Conservation (phyloP, 2,797 vertebrate species). For the Denticeps clupeoides region DNA sequence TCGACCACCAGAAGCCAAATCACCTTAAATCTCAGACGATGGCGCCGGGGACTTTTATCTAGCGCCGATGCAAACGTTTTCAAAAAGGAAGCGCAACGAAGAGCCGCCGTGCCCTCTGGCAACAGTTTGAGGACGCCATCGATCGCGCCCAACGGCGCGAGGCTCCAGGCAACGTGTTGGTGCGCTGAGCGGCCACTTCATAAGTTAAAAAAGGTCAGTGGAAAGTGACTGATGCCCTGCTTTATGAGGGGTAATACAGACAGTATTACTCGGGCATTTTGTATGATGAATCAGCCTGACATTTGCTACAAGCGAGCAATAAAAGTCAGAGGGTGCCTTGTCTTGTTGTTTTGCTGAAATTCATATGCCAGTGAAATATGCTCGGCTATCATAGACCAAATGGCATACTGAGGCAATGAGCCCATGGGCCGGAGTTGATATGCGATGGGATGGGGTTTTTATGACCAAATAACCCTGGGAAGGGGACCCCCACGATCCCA, state of each 20-base stretch:
- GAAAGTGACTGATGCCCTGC: conserved; percentile 50
- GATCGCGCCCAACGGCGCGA: conserved; percentile 43
- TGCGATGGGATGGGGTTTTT: background rate
- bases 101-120: conserved; percentile 45
- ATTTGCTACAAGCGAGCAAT: conserved; percentile 29
- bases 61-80: too few species aligned
- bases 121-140: conserved; percentile 44
- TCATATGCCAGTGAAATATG: conserved; percentile 39
- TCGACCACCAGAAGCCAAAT: too few species aligned
- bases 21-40: too few species aligned
- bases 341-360: conserved; percentile 44
- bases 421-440: background rate
- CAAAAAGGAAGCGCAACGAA: too few species aligned
- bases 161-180: conserved; percentile 32
- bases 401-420: background rate
- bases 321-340: conserved; percentile 32
- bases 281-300: conserved; percentile 46
- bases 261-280: conserved; percentile 44
- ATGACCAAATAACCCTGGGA: background rate
- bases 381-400: conserved; percentile 1
- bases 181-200: conserved; percentile 48
- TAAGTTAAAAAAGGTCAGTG: conserved; percentile 48
- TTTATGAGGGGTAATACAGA: conserved; percentile 44
- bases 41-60: too few species aligned
- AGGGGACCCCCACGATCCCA: conserved; percentile 9